Base-by-base conservation (phyloP, 2,797 vertebrate genomes). In the Alosa sapidissima region DNA sequence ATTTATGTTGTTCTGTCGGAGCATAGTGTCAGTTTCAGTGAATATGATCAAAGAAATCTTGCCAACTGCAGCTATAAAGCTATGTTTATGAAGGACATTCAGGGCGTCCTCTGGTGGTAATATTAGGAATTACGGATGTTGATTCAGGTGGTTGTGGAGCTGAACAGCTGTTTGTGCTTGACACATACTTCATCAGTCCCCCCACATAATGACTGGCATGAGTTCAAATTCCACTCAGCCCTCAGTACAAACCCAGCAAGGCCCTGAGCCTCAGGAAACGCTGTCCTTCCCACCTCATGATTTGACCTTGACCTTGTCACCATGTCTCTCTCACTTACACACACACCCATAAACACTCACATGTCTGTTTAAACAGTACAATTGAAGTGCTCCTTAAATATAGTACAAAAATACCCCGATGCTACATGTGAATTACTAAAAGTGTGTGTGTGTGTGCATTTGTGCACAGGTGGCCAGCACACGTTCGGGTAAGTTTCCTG, bases 381-480 rank as follows among this genome's bases (percentile, higher is more conserved):
- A 16, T 75, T 14, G 3, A 45, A 41, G 68, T 33, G 13, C 16
- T 45, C 68, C 10, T 7, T 75, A 41, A 16, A 75, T 45, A 75
- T 11, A 24, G 13, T 16, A 13, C 14, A 2, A 5, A 5, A 58
- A 16, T 58, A 5, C 13, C 55, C 21, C 3, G n/a, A 60, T 6
- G 5, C 19, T 54, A 3, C 19, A n/a, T n/a, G 16, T n/a, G 21
- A 3, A 6, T n/a, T n/a, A 60, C 3, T 21, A 14, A 52, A 52
- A 52, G 7, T 58, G n/a, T 82, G 82, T 82, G 82, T 82, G 60
- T 75, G 47, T 82, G 75, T 49, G 0, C 85, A 81, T 86, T n/a
- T 86, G 48, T 84, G 75, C 87, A 19, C 90, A 99, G 98, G 96
- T 97, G 90, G 97, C 97, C 65, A 96, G 96, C 65, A 94, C 92